Evolutionary conservation across 1,140 invertebrate genomes (phyloP).

Genomic region (Lordiphosa stackelbergi): DNA sequence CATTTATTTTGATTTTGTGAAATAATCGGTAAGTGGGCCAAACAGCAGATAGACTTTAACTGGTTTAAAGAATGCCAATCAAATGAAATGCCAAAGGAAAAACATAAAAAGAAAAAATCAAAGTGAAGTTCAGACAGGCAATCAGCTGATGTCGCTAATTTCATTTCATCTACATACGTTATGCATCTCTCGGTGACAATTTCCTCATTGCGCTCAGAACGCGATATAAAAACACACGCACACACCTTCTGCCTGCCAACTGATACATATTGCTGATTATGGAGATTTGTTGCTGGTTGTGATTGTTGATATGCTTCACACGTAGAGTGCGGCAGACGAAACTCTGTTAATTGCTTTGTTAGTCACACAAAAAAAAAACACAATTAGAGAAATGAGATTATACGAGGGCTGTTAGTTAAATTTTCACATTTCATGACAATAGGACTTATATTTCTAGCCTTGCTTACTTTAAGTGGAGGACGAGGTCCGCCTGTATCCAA

Average conservation of each 20-base stretch:
- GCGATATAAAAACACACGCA: constrained; percentile 3
- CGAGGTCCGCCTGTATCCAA: too few relatives aligned
- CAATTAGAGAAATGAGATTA: constrained; percentile 8
- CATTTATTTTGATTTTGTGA: constrained; percentile 30
- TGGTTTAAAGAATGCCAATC: too few relatives aligned
- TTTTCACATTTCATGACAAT: too few relatives aligned
- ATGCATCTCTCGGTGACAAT: constrained; percentile 10
- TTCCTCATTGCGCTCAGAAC: constrained; percentile 7
- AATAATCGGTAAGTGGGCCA: constrained; percentile 4
- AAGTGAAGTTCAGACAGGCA: constrained; percentile 20
- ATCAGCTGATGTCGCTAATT: constrained; percentile 5
- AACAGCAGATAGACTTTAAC: not conserved
- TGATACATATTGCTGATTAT: constrained; percentile 13
- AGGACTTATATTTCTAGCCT: too few relatives aligned
- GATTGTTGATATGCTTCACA: constrained; percentile 41
- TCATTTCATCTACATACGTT: constrained; percentile 6
- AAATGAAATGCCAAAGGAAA: too few relatives aligned
- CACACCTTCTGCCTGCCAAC: constrained; percentile 17
- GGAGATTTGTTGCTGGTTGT: constrained; percentile 9
- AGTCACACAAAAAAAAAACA: constrained; percentile 41
- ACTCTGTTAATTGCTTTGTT: constrained; percentile 63
- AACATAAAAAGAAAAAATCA: too few relatives aligned
- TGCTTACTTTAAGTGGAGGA: too few relatives aligned
- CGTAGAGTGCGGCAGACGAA: constrained; percentile 47
- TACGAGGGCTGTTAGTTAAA: not conserved